Percentiles rank a stretch among this genome's conserved stretches.
These are phyloP conservation scores for Ginglymostoma cirratum DNA, from an alignment of 2,113 vertebrate genomes.

Conservation along the genomic window DNA sequence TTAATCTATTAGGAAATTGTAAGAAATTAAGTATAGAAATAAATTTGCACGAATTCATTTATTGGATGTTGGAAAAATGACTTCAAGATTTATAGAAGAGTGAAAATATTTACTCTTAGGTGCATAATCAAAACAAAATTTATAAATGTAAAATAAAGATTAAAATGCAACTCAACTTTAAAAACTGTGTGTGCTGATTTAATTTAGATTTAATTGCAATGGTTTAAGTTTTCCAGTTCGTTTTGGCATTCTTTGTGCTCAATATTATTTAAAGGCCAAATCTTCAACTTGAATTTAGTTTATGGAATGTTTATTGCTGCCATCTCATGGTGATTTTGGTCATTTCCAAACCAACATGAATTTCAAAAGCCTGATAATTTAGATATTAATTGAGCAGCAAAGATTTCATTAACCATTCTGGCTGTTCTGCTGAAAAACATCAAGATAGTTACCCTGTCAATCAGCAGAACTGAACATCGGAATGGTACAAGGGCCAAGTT, in stretches of 20 bases:
- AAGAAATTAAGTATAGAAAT: background rate
- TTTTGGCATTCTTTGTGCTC: background rate
- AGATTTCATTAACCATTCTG: background rate
- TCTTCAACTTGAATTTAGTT: background rate
- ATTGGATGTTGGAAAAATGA: background rate
- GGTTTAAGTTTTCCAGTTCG: background rate
- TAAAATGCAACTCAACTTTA: background rate
- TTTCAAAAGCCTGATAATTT: background rate
- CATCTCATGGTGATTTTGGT: background rate
- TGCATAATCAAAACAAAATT: background rate
- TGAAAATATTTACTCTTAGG: background rate
- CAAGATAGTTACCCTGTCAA: background rate
- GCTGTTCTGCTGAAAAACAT: background rate
- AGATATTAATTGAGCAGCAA: background rate
- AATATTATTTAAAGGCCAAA: background rate
- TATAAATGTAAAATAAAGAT: background rate
- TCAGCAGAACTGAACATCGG: background rate
- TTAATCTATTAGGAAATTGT: background rate
- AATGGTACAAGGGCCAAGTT: background rate
- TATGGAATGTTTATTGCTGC: conserved; percentile 5
- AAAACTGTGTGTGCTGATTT: background rate
- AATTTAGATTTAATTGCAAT: background rate
- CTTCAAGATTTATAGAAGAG: background rate
- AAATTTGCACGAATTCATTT: background rate
- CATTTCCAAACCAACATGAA: background rate